A percentile compares a stretch with the other conserved stretches of the same genome.
Evolutionary conservation across 2,888 invertebrate genomes (phyloP).

Genomic region (Drosophila acutilabella): DNA sequence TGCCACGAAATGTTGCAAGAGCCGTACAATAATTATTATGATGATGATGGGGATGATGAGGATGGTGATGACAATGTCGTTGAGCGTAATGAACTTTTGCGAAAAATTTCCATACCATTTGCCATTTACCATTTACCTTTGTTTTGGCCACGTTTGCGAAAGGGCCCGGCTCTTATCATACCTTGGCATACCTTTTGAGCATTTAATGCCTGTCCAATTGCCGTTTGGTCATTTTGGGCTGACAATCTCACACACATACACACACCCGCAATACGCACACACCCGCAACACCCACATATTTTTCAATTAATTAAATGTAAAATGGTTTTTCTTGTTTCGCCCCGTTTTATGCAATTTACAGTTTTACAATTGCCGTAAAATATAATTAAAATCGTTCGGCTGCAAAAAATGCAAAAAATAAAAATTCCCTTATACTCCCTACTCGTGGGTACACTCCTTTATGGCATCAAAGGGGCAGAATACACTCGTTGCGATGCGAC

Average conservation of each 20-base stretch:
- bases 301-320: slow-evolving; percentile 80
- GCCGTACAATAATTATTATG: slow-evolving; percentile 58
- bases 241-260: slow-evolving; percentile 18
- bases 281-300: slow-evolving; percentile 33
- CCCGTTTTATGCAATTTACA: slow-evolving; percentile 48
- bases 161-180: slow-evolving; percentile 38
- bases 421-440: slow-evolving; percentile 1
- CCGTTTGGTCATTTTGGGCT: slow-evolving; percentile 35
- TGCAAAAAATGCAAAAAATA: slow-evolving; percentile 35
- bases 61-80: slow-evolving; percentile 25
- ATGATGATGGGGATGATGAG: slow-evolving; percentile 13
- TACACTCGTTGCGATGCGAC: slow-evolving; percentile 35
- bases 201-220: slow-evolving; percentile 25
- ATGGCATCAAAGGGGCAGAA: slow-evolving; percentile 22
- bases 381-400: slow-evolving; percentile 77
- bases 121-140: slow-evolving; percentile 26
- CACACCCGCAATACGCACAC: slow-evolving; percentile 1
- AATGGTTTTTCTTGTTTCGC: slow-evolving; percentile 63
- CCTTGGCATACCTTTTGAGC: slow-evolving; percentile 15
- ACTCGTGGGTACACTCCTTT: neutral
- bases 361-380: slow-evolving; percentile 80
- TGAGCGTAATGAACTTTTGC: slow-evolving; percentile 77
- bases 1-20: slow-evolving; percentile 63
- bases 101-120: slow-evolving; percentile 34
- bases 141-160: slow-evolving; percentile 31